These are phyloP conservation scores for Fragum fragum DNA, from an alignment of 2,888 invertebrate genomes.

Conservation along the genomic window DNA sequence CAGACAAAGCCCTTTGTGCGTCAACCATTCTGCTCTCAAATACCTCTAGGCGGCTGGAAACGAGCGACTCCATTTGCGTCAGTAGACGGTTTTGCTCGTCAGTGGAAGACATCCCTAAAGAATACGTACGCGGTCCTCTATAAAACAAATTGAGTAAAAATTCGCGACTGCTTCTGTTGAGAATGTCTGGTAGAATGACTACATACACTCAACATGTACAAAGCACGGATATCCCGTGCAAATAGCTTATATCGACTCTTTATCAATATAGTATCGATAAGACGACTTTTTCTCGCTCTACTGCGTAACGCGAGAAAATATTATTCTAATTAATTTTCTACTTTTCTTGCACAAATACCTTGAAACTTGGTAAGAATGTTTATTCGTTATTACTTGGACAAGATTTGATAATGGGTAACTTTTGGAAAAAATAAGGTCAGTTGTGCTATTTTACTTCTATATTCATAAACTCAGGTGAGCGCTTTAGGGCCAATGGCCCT, in stretches of 20 bases:
- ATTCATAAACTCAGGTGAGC: too few species aligned
- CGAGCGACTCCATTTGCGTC: not conserved
- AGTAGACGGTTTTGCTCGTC: slow-evolving; percentile 11
- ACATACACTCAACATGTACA: slow-evolving; percentile 31
- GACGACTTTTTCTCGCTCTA: not conserved
- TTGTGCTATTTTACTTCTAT: too few species aligned
- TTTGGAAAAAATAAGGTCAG: too few species aligned
- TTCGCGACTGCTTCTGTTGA: not conserved
- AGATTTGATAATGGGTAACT: too few species aligned
- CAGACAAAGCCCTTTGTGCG: not conserved
- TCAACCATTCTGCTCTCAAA: not conserved
- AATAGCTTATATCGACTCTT: not conserved
- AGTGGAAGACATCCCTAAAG: slow-evolving; percentile 1
- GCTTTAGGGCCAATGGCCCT: too few species aligned
- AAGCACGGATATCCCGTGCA: slow-evolving; percentile 9
- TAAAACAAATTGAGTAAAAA: not conserved
- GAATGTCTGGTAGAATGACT: slow-evolving; percentile 3
- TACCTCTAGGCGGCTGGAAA: not conserved
- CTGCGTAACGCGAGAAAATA: not conserved
- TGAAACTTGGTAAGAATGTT: too few species aligned
- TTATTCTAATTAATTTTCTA: too few species aligned
- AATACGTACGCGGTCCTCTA: not conserved
- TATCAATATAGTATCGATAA: slow-evolving; percentile 1
- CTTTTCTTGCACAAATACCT: too few species aligned
- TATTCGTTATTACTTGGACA: too few species aligned